A percentile compares a stretch with the other conserved stretches of the same genome.
These are phyloP conservation scores for Colletes latitarsis DNA, from an alignment of 1,140 invertebrate species.

Conservation along the genomic window DNA sequence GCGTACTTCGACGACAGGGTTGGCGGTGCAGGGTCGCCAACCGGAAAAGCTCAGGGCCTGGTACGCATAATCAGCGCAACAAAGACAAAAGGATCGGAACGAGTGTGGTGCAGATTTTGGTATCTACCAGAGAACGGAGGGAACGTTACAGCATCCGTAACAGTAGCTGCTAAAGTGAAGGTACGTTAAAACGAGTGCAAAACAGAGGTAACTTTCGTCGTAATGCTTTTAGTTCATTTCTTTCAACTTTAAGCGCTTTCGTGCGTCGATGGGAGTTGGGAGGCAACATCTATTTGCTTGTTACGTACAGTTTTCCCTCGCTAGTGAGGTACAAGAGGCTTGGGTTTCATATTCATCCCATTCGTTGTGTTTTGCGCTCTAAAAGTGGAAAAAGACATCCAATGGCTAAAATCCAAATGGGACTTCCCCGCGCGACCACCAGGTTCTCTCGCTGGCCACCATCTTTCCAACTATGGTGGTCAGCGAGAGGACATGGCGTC, in stretches of 20 bases:
- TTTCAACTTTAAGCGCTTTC: background rate
- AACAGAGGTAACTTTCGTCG: background rate
- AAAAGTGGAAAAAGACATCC: too few species aligned
- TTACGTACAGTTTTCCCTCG: background rate
- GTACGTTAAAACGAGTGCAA: constrained; percentile 76
- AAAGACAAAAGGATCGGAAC: constrained; percentile 89
- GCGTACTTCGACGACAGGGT: constrained; percentile 91
- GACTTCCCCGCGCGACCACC: too few species aligned
- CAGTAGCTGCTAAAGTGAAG: constrained; percentile 89
- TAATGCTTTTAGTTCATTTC: background rate
- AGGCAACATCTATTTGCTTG: background rate
- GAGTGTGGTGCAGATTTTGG: constrained; percentile 94
- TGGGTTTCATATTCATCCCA: too few species aligned
- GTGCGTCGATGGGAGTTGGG: too few species aligned
- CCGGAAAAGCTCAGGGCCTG: constrained; percentile 79
- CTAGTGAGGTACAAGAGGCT: too few species aligned
- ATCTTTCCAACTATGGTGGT: too few species aligned
- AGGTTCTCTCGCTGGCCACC: too few species aligned
- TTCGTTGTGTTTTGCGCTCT: too few species aligned
- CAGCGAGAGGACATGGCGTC: too few species aligned
- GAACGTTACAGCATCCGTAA: constrained; percentile 82
- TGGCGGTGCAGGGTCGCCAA: constrained; percentile 76
- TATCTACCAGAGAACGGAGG: constrained; percentile 80
- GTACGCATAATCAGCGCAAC: constrained; percentile 93
- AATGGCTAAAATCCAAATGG: too few species aligned